Base-by-base conservation (phyloP, 2,888 invertebrate genomes). In the Asteroscopus sphinx region DNA sequence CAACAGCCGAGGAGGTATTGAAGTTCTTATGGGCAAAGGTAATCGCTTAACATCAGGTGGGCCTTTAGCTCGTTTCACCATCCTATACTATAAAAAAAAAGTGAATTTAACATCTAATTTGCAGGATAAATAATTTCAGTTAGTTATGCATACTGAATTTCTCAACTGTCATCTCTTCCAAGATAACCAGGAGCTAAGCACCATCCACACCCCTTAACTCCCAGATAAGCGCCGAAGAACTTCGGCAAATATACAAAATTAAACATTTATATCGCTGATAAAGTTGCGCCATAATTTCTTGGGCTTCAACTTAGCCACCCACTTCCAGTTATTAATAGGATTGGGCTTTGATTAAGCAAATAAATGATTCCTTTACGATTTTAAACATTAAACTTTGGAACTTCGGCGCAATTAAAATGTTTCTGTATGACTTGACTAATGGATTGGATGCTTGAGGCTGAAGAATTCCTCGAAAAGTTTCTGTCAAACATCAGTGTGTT, bases 331-430 rank as follows among this genome's bases (percentile, higher is more conserved):
- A 88, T 88, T 88, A 87, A 87, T 84, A 79, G 77, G 82, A 86
- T 86, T 81, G 82, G 81, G 76, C 81, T 83, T 83, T 87, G 87
- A 88, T 88, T 87, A 86, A 79, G 83, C 79, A 87, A 88, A 88
- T 87, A 87, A 88, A 88, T 87, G 83, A 81, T 83, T 79, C 80
- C 77, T 75, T 83, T 76, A 76, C 78, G 73, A 81, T 81, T 85
- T 80, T 78, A 74, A 76, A 82, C 77, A 77, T 81, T 77, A 68
- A 82, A 82, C 64, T 82, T 82, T 57, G 46, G 49, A 73, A 59
- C 60, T 57, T 55, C 46, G 62, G 63, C 57, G 78, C 79, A 70
- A 79, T 82, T 74, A 76, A 73, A 82, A 72, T 76, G 79, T 79
- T 80, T 82, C 73, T 79, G 81, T 79, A 69, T 77, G 66, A 79